Evolutionary conservation across 2,888 invertebrate species (phyloP), one percentile per base, ranked within the genome.

Genomic region (Limnephilus rhombicus): DNA sequence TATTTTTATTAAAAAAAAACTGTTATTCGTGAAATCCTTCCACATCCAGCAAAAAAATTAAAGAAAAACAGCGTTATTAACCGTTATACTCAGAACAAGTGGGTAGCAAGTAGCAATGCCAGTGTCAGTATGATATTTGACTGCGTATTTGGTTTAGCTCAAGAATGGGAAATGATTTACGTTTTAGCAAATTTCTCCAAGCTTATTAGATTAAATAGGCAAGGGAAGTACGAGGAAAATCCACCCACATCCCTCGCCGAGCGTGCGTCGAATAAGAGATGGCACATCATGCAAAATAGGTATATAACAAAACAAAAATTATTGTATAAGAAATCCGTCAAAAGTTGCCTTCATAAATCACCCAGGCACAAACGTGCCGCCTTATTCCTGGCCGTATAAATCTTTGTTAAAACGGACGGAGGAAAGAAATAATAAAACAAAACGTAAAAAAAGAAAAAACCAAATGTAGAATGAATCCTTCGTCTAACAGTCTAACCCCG

Each of bases 341-440:
- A 93, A 93, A 93, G 91, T 93, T 93, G 85, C 93, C 85, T 90
- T 86, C 92, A 93, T 93, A 93, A 93, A 93, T 93, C 93, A 93
- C 90, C 90, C 88, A 53, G 82, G 45, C 90, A 92, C 92, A 92
- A 93, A 93, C 93, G 93, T 93, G 92, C 92, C 91, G 92, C 91
- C 92, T 92, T 93, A 92, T 93, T 93, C 92, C 92, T 87, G 87
- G 68, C 87, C 49, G 92, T 91, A 93, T 93, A 93, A 93, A 93
- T 93, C 93, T 93, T 93, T 92, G 93, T 93, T 93, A 93, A 92
- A 92, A 92, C 91, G 92, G 89, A 92, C 82, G 91, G 91, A 91
- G n/a, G 92, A 92, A 68, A 87, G 83, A 92, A 92, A 92, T 92
- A 91, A 90, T 92, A 90, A 80, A 90, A 90, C 90, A 91, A 90